A percentile compares a stretch with the other conserved stretches of the same genome.
Evolutionary conservation across 2,888 invertebrate genomes (phyloP).

Genomic region (Sericinus montela): DNA sequence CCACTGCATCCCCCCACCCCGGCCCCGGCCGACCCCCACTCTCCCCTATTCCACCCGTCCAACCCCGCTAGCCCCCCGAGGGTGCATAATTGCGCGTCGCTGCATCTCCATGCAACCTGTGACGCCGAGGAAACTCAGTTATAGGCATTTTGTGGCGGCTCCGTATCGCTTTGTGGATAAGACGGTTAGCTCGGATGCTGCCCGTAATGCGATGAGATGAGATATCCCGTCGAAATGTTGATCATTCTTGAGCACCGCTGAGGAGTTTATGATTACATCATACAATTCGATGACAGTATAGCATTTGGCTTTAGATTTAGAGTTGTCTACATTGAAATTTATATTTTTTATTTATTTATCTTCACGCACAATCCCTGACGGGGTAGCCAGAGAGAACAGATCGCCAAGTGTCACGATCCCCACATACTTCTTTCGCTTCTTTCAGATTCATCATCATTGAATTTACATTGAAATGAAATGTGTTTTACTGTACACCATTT

Average conservation of each 20-base stretch:
- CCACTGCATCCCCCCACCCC: slow-evolving; percentile 21
- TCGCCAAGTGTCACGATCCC: no score
- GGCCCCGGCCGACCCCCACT: slow-evolving; percentile 21
- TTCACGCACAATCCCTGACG: no score
- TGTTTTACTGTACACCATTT: no score
- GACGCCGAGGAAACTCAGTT: slow-evolving; percentile 41
- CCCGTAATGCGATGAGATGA: slow-evolving; percentile 14
- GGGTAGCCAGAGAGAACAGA: no score
- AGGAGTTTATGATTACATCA: neutral
- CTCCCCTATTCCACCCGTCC: slow-evolving; percentile 17
- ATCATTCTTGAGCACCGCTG: neutral
- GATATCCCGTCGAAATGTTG: neutral
- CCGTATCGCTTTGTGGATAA: slow-evolving; percentile 30
- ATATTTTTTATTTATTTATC: no score
- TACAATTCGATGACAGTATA: neutral
- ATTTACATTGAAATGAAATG: no score
- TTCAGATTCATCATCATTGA: no score
- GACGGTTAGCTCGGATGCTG: slow-evolving; percentile 17
- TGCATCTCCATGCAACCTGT: slow-evolving; percentile 47
- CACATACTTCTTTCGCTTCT: no score
- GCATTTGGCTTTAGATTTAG: neutral
- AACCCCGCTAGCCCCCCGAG: slow-evolving; percentile 28
- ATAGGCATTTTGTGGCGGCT: slow-evolving; percentile 44
- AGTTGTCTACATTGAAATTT: no score
- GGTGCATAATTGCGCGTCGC: slow-evolving; percentile 49